Conservation (phyloP, 2,797 vertebrate species). For the Danio choprae region DNA sequence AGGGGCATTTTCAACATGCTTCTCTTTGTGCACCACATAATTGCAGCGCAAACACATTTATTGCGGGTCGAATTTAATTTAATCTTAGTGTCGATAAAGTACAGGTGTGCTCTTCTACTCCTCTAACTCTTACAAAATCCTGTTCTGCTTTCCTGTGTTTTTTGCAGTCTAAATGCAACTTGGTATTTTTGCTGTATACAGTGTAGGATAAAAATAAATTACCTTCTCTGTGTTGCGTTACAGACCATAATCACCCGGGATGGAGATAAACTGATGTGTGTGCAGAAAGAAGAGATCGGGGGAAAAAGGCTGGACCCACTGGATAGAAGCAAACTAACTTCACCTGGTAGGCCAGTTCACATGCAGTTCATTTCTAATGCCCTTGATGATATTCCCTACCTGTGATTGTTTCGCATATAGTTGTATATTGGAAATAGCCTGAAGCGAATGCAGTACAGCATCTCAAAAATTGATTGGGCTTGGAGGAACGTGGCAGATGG, state of each 20-base stretch:
- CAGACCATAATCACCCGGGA: constrained; percentile 93
- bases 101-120: neutral
- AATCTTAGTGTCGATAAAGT: neutral
- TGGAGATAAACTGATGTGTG: constrained; percentile 89
- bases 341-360: constrained; percentile 81
- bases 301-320: constrained; percentile 94
- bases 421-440: constrained; percentile 1
- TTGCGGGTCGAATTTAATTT: neutral
- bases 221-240: neutral
- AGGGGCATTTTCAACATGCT: neutral
- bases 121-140: neutral
- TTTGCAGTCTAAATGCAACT: neutral
- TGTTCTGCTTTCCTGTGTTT: neutral
- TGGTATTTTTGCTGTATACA: neutral
- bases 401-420: neutral
- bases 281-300: constrained; percentile 94
- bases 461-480: neutral
- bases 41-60: constrained; percentile 6
- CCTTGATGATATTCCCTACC: neutral
- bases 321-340: constrained; percentile 91
- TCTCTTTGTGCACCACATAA: neutral
- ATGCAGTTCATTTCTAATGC: neutral
- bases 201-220: constrained; percentile 1
- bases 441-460: neutral
- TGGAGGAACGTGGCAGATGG: neutral